These are phyloP conservation scores for Neodiprion pinetum DNA, from an alignment of 1,140 invertebrate genomes.

Conservation along the genomic window DNA sequence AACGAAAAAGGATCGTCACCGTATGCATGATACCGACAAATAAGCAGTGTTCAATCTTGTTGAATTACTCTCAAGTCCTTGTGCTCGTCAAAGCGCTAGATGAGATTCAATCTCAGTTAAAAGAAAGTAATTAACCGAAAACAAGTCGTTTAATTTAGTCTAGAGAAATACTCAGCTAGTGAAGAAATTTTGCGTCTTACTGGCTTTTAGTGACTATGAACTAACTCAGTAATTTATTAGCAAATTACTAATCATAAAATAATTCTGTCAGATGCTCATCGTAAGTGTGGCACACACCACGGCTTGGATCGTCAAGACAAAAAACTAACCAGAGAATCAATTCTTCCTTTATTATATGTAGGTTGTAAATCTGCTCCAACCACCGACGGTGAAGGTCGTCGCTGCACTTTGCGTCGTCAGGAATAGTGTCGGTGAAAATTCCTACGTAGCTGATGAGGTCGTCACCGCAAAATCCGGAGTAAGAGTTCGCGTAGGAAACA, in stretches of 20 bases:
- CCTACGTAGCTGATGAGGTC: constrained; percentile 92
- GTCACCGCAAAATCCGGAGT: constrained; percentile 86
- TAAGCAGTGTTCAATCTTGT: too few relatives aligned
- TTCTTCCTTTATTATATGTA: constrained; percentile 39
- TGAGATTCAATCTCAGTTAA: neutral
- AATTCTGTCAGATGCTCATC: too few relatives aligned
- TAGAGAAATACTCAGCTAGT: neutral
- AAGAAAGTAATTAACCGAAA: neutral
- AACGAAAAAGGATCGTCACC: too few relatives aligned
- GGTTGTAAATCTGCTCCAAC: constrained; percentile 73
- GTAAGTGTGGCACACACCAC: too few relatives aligned
- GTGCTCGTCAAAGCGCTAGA: neutral
- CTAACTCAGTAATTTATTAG: too few relatives aligned
- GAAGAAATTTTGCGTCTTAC: too few relatives aligned
- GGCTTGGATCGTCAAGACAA: too few relatives aligned
- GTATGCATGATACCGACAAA: too few relatives aligned
- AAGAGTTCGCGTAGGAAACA: constrained; percentile 88
- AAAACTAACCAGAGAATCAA: neutral
- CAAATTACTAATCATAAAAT: too few relatives aligned
- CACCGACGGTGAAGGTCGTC: constrained; percentile 85
- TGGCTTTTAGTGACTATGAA: too few relatives aligned
- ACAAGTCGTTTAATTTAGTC: neutral
- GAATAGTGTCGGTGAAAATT: constrained; percentile 91
- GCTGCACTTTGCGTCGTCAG: constrained; percentile 87
- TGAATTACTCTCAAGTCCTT: too few relatives aligned